Base-by-base conservation (phyloP, 2,888 invertebrate species). In the Aspidiotus rigidus region DNA sequence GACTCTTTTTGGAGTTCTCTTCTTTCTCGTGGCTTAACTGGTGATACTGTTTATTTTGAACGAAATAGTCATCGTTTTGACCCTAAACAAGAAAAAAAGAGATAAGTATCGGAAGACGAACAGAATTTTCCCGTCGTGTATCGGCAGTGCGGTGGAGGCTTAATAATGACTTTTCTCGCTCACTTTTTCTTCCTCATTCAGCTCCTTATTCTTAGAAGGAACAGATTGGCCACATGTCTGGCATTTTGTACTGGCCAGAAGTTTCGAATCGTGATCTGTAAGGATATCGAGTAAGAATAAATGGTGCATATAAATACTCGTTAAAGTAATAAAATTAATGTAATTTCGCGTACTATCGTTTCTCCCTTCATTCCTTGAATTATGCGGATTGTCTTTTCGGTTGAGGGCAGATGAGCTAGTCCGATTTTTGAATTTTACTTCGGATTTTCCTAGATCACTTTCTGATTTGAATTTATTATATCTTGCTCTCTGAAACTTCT, bases 191-290 rank as follows among this genome's bases (percentile, higher is more conserved):
- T 17, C n/a, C 7, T 11, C 15, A 62, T 10, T 39, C 39, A 8
- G 40, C 15, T 64, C n/a, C 39, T 17, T 54, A 8, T 63, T 40
- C 54, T 28, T 54, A 49, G 54, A 39, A n/a, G 39, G 8, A 10
- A 64, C 49, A 40, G 11, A 15, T 55, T 64, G 64, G 7, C 64
- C 64, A 44, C 64, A 64, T 10, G 64, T 49, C 53, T 64, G 64
- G 54, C 64, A 64, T n/a, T 40, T 54, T 2, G 49, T n/a, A 49
- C n/a, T 49, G 6, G n/a, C 3, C 49, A 3, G 49, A 49, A 6
- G 10, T 49, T n/a, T 49, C 11, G 3, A n/a, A 49, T n/a, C n/a
- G 49, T 11, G 10, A 49, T 49, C 49, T 49, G 49, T 49, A 28
- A 28, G 1, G 28, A 28, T 5, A 28, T 28, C 28, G 28, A 28